A percentile compares a stretch with the other conserved stretches of the same genome.
These are phyloP conservation scores for Automeris io DNA, from an alignment of 2,888 invertebrate species.

Conservation along the genomic window DNA sequence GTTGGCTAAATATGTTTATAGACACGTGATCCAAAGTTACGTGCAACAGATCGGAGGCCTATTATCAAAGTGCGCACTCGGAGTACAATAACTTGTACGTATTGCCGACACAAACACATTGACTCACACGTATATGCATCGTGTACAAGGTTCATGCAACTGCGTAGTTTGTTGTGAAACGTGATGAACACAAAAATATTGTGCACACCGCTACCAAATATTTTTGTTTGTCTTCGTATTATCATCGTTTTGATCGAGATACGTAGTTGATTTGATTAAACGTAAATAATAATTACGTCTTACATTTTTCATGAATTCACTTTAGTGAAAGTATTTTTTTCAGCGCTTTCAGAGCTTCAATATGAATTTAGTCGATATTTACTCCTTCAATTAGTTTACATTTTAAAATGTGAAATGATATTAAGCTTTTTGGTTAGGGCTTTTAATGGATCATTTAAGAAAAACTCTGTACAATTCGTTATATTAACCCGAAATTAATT, in stretches of 20 bases:
- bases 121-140: slow-evolving; percentile 23
- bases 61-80: slow-evolving; percentile 26
- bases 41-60: slow-evolving; percentile 26
- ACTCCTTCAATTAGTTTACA: too few species aligned
- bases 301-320: too few species aligned
- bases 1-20: too few species aligned
- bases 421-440: too few species aligned
- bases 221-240: slow-evolving; percentile 13
- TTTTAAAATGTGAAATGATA: too few species aligned
- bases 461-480: too few species aligned
- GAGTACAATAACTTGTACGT: background rate
- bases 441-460: too few species aligned
- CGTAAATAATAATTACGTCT: background rate
- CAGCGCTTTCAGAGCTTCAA: too few species aligned
- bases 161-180: slow-evolving; percentile 59
- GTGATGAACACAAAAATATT: slow-evolving; percentile 15
- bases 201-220: slow-evolving; percentile 29
- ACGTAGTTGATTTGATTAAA: background rate
- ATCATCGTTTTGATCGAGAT: background rate
- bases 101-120: slow-evolving; percentile 30
- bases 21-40: slow-evolving; percentile 9
- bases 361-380: too few species aligned
- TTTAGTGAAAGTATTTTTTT: too few species aligned
- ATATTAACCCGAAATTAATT: too few species aligned
- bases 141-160: slow-evolving; percentile 42